These are phyloP conservation scores for Callorhinus ursinus DNA, from an alignment of 2,113 vertebrate species.

Conservation along the genomic window DNA sequence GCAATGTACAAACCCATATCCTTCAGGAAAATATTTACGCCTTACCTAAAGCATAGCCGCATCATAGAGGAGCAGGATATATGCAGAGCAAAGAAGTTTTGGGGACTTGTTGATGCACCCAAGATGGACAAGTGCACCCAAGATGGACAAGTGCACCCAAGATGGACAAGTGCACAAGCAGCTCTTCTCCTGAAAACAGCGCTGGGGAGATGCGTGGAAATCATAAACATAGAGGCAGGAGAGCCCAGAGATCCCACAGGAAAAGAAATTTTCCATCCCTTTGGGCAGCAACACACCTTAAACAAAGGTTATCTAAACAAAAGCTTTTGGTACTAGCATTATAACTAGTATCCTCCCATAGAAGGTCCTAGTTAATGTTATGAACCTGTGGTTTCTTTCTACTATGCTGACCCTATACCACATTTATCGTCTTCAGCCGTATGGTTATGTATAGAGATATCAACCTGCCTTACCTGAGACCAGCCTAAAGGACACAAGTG, in stretches of 20 bases:
- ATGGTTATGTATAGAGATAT: conserved; percentile 90
- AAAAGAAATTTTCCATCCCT: conserved; percentile 88
- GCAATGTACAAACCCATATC: conserved; percentile 85
- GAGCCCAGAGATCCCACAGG: conserved; percentile 86
- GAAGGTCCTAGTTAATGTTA: conserved; percentile 93
- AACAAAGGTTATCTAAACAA: conserved; percentile 81
- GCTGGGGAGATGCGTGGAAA: conserved; percentile 87
- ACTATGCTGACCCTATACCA: conserved; percentile 89
- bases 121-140: conserved; percentile 78
- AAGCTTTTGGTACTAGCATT: conserved; percentile 84
- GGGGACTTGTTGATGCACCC: conserved; percentile 85
- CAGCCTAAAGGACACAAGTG: conserved; percentile 73
- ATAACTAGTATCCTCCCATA: conserved; percentile 83
- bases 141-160: conserved; percentile 77
- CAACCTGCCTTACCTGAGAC: conserved; percentile 81
- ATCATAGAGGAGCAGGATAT: conserved; percentile 88
- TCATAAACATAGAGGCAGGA: conserved; percentile 81
- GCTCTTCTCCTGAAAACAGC: conserved; percentile 85
- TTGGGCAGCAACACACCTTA: conserved; percentile 79
- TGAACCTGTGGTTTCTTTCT: conserved; percentile 90
- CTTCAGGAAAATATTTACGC: conserved; percentile 83
- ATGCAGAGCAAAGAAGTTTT: conserved; percentile 88
- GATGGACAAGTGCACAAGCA: conserved; percentile 81
- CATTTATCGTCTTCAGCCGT: conserved; percentile 89
- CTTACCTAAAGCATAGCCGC: conserved; percentile 86